Percentiles rank a stretch among this genome's conserved stretches.
Evolutionary conservation across 2,797 vertebrate species (phyloP).

Genomic region (Streptopelia turtur): DNA sequence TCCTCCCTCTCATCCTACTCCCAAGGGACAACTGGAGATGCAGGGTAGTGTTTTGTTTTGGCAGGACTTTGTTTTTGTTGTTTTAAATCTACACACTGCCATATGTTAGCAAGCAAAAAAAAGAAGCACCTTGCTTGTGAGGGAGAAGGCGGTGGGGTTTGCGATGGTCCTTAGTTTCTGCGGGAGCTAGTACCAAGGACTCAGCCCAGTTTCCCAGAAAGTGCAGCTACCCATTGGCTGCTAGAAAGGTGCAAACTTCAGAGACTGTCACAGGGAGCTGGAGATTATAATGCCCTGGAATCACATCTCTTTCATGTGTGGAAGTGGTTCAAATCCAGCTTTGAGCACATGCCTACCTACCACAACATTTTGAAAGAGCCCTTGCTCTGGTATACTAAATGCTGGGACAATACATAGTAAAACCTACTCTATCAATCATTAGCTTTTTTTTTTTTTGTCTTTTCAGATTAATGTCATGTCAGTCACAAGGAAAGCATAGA

Average conservation of each 20-base stretch:
- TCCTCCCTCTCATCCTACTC: not conserved
- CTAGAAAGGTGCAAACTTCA: not conserved
- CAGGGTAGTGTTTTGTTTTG: conserved; percentile 18
- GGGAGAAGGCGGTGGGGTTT: not conserved
- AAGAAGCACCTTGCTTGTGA: not conserved
- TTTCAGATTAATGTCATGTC: not conserved
- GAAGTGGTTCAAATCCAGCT: not conserved
- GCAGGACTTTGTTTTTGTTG: not conserved
- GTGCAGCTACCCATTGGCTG: not conserved
- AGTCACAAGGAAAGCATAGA: not conserved
- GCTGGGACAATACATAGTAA: not conserved
- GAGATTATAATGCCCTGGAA: not conserved
- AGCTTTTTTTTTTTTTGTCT: not conserved
- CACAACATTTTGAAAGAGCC: not conserved
- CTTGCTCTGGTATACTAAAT: not conserved
- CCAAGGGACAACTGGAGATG: not conserved
- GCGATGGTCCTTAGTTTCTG: not conserved
- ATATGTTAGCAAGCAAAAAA: not conserved
- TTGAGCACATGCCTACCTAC: not conserved
- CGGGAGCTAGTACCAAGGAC: not conserved
- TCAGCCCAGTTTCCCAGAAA: not conserved
- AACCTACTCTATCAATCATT: not conserved
- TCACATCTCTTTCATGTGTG: not conserved
- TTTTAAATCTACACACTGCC: not conserved
- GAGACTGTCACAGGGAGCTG: not conserved